Conservation (phyloP, 2,113 vertebrate genomes). For the Eptesicus fuscus region DNA sequence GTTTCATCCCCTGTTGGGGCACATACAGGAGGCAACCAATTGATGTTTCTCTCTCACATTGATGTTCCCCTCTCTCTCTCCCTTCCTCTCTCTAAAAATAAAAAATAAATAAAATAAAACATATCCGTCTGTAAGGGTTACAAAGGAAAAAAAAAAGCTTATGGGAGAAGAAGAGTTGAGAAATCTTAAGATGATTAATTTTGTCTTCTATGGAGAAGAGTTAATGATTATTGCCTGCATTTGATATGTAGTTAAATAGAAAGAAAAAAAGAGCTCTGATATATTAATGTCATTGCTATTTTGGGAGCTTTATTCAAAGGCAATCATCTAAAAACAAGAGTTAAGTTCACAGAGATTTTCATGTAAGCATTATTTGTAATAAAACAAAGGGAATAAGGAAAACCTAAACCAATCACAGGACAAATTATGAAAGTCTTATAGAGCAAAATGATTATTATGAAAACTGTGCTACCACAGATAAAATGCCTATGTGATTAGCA, state of each 20-base stretch:
- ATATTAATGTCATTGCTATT: neutral
- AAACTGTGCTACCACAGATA: neutral
- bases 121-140: too few relatives aligned
- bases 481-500: neutral
- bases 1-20: too few relatives aligned
- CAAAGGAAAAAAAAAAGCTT: too few relatives aligned
- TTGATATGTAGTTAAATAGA: neutral
- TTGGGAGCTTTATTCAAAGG: neutral
- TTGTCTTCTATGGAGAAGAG: neutral
- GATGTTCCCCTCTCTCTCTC: too few relatives aligned
- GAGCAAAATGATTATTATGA: neutral
- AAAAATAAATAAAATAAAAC: too few relatives aligned
- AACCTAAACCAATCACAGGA: neutral
- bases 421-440: neutral
- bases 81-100: too few relatives aligned
- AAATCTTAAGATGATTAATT: too few relatives aligned
- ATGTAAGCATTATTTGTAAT: slow-evolving; percentile 3
- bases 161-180: neutral
- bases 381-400: slow-evolving; percentile 15
- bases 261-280: neutral
- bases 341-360: neutral
- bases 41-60: too few relatives aligned
- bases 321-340: slow-evolving; percentile 15
- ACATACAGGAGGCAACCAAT: too few relatives aligned
- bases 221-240: neutral